phyloP scores from a whole-genome alignment of 2,797 vertebrate genomes.

The Pachyuromys duprasi region DNA sequence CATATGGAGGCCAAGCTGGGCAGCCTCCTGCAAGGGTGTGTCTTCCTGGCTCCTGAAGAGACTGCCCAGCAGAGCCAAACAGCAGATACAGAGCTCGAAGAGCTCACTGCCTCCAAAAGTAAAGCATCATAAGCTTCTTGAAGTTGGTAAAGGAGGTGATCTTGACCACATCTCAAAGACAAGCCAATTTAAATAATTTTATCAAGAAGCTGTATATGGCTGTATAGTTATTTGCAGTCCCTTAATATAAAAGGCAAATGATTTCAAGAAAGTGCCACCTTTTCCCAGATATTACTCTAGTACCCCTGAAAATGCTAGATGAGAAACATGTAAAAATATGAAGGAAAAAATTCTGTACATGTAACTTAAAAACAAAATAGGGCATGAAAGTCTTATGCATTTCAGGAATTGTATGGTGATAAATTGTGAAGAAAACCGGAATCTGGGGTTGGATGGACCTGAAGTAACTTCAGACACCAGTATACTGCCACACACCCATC shows the following conservation, averaged over 20 bases:
- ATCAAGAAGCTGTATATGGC: no score
- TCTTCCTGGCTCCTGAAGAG: background rate
- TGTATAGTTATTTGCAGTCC: background rate
- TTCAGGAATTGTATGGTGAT: background rate
- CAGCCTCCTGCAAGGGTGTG: background rate
- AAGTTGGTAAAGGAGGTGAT: background rate
- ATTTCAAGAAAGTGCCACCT: no score
- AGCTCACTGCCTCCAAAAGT: background rate
- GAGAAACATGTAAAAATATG: background rate
- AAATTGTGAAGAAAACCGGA: background rate
- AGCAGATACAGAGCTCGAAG: background rate
- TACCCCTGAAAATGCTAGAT: background rate
- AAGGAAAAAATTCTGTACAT: slow-evolving; percentile 16
- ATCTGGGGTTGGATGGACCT: background rate
- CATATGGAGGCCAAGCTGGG: background rate
- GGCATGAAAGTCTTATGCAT: background rate
- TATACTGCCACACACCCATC: background rate
- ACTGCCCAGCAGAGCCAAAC: background rate
- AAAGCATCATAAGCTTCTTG: background rate
- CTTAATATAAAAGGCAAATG: background rate
- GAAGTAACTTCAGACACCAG: background rate
- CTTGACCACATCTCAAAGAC: background rate
- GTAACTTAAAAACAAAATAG: background rate
- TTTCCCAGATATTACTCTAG: background rate
- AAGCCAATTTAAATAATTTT: background rate